A percentile compares a stretch with the other conserved stretches of the same genome.
phyloP scores from a whole-genome alignment of 2,797 vertebrate species.

The Notolepis coatsorum region DNA sequence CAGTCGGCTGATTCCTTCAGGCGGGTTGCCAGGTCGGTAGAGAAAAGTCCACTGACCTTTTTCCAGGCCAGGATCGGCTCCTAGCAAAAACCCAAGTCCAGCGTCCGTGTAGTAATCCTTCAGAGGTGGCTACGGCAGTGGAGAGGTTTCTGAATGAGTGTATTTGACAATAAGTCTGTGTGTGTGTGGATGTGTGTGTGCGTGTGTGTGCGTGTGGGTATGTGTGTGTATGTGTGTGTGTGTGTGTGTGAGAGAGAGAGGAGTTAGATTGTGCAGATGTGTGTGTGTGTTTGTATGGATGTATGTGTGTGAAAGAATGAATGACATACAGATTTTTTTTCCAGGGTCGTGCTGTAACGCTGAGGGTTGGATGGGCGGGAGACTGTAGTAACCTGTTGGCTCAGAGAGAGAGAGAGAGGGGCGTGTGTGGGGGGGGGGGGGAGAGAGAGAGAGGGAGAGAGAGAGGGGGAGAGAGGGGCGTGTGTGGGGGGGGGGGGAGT shows the following conservation, averaged over 20 bases:
- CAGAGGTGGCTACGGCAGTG: background rate
- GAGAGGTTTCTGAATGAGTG: background rate
- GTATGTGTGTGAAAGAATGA: conserved; percentile 58
- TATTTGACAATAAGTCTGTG: too few species aligned
- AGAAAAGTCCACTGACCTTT: too few species aligned
- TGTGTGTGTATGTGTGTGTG: conserved; percentile 14
- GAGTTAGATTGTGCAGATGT: conserved; percentile 42
- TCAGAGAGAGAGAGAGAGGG: conserved; percentile 28
- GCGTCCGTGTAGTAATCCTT: too few species aligned
- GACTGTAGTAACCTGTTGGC: conserved; percentile 74
- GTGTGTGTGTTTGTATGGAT: too few species aligned
- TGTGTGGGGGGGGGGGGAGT: conserved; percentile 3
- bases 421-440: too few species aligned
- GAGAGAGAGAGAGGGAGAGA: conserved; percentile 20
- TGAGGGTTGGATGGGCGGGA: conserved; percentile 58
- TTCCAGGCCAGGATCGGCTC: too few species aligned
- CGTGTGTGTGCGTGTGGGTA: conserved; percentile 7
- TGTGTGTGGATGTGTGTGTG: too few species aligned
- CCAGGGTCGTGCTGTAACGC: conserved; percentile 36
- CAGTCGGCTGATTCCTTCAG: too few species aligned
- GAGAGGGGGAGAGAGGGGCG: conserved; percentile 1
- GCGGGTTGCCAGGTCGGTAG: too few species aligned
- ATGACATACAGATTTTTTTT: conserved; percentile 58
- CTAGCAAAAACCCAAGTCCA: background rate
- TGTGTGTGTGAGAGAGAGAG: conserved; percentile 12